phyloP scores from a whole-genome alignment of 2,888 invertebrate genomes.

The Lepeophtheirus nordmannii region DNA sequence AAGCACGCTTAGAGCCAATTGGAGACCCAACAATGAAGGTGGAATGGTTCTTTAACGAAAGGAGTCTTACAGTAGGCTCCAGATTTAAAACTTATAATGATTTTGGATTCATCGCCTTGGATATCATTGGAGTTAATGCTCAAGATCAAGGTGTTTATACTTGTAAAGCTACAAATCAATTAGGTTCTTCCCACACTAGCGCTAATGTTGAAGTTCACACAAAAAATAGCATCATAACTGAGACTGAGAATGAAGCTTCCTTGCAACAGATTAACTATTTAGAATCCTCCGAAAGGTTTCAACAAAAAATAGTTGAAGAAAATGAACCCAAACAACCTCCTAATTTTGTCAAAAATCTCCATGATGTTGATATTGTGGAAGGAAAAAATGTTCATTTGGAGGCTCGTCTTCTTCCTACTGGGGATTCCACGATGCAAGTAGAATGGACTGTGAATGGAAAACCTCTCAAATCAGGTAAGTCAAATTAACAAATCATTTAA shows the following conservation, averaged over 20 bases:
- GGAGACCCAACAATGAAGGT: conserved; percentile 89
- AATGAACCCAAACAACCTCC: conserved; percentile 71
- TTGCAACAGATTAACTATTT: conserved; percentile 78
- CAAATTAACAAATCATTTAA: not conserved
- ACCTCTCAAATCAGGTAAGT: conserved; percentile 67
- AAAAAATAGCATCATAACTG: conserved; percentile 53
- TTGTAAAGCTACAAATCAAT: conserved; percentile 75
- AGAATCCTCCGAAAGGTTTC: conserved; percentile 40
- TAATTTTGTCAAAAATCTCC: conserved; percentile 67
- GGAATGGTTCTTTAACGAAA: conserved; percentile 87
- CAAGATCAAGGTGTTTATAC: conserved; percentile 91
- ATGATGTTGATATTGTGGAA: conserved; percentile 76
- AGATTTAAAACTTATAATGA: conserved; percentile 89
- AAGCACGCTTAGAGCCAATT: conserved; percentile 82
- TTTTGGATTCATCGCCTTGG: conserved; percentile 90
- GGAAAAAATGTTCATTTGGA: conserved; percentile 82
- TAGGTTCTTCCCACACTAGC: conserved; percentile 80
- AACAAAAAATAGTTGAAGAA: conserved; percentile 51
- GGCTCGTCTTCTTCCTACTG: conserved; percentile 74
- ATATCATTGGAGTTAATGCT: conserved; percentile 83
- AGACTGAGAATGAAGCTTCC: conserved; percentile 79
- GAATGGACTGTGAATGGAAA: conserved; percentile 93
- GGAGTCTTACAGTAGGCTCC: conserved; percentile 42
- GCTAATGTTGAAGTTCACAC: conserved; percentile 56
- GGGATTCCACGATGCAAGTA: conserved; percentile 72